Base-by-base conservation (phyloP, 2,888 invertebrate genomes). In the Autographa gamma region DNA sequence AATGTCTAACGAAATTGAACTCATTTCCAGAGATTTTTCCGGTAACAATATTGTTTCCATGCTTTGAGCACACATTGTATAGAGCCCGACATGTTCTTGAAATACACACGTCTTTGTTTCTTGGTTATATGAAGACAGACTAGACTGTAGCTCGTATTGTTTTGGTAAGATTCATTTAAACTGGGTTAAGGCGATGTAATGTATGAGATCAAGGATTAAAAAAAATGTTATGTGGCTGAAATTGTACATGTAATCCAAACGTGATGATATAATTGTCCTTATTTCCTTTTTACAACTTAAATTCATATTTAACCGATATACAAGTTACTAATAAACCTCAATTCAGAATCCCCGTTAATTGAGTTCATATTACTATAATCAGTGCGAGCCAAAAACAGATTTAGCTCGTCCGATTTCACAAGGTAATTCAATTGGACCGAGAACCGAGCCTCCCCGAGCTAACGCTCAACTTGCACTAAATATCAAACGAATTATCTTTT, bases 371-470 rank as follows among this genome's bases (percentile, higher is more conserved):
- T 83, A 76, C 69, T 75, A 82, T 84, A 85, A 85, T 88, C 85
- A 79, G 90, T 85, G 82, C 89, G 91, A 90, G 90, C 91, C 89
- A 89, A 91, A 93, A 92, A 90, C 90, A 88, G 89, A 90, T 89
- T 90, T 86, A 82, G 82, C 84, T 85, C 82, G 84, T 84, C 85
- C 86, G 84, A 88, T 90, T 90, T 91, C 91, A 76, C 77, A 67
- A 90, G 89, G 88, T 92, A 92, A 92, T 93, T 91, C 91, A 93
- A 93, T 92, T 92, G 90, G 93, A 91, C 89, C 92, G 87, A 90
- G 85, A 86, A 84, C 87, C 89, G 91, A 76, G 72, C 69, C 86
- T 84, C 85, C 88, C 48, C n/a, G 48, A 88, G 89, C 88, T 87
- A 83, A 82, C 82, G 76, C 82, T 78, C 78, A 54, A 81, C 82